Base-by-base conservation (phyloP, 2,797 vertebrate genomes). In the Mus minutoides region DNA sequence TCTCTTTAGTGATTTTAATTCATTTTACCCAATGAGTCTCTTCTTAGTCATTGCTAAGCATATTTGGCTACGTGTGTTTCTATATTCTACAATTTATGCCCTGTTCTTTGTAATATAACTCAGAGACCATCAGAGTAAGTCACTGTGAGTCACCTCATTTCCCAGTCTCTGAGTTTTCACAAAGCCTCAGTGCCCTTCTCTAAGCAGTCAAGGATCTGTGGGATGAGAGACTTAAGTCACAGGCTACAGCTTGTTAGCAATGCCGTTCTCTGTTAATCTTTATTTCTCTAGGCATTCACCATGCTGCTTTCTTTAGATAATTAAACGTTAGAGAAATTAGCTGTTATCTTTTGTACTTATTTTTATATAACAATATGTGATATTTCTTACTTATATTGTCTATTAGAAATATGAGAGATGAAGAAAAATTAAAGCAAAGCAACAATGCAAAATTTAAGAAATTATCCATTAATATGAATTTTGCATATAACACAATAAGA, bases 381-480 rank as follows among this genome's bases (percentile, higher is more conserved):
- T 77, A 89, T 86, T 92, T 40, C 54, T 89, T 34, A 87, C 22
- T 94, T 92, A 96, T 34, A 21, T 91, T 88, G 13, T 78, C 46
- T 88, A 49, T 21, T 92, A 89, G 56, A 88, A 93, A 96, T 94
- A 60, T 43, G 73, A 78, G 49, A 94, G n/a, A 19, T 96, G 58
- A 83, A 87, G 79, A 82, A 96, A 49, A 92, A 84, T 87, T 85
- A 82, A 95, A 90, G 60, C 52, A 88, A 85, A 92, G 40, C 71
- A 82, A 43, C 64, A 34, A 46, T 73, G 31, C 91, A 84, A 95
- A 91, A n/a, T 83, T 82, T 93, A 90, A 17, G 62, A 88, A 87
- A 85, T 69, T 92, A 90, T 79, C 62, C 54, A 56, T 76, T 88
- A 88, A 76, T 56, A 16, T 88, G 24, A 73, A 56, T 79, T 91